Evolutionary conservation across 2,797 vertebrate genomes (phyloP).

Genomic region (Rhinichthys osculus): DNA sequence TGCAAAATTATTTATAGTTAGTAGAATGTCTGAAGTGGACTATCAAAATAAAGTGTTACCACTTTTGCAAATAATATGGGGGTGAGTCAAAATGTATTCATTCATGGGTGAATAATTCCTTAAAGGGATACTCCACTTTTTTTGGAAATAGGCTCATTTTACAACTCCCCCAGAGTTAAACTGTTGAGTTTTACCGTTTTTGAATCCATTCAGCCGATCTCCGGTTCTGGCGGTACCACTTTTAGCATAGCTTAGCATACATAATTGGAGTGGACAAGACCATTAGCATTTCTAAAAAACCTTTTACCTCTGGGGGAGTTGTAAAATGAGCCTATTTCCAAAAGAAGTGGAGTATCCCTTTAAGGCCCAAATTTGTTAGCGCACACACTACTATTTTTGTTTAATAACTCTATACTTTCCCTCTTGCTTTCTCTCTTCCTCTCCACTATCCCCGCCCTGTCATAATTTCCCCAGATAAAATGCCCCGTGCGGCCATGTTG

Average conservation of each 20-base stretch:
- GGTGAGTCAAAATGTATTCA: background rate
- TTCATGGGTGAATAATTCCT: background rate
- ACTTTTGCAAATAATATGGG: background rate
- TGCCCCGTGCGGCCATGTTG: slow-evolving; percentile 27
- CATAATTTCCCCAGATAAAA: slow-evolving; percentile 47
- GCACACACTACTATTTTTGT: background rate
- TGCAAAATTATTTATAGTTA: background rate
- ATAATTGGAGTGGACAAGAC: no score
- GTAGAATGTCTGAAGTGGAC: background rate
- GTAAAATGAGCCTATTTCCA: no score
- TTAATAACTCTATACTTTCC: background rate
- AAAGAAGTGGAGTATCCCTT: no score
- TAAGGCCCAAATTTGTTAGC: background rate
- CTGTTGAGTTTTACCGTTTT: no score
- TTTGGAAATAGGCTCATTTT: no score
- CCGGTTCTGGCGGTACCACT: no score
- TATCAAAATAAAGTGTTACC: background rate
- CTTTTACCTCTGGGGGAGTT: no score
- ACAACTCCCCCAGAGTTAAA: no score
- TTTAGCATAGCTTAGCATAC: no score
- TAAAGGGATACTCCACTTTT: no score
- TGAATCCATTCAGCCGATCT: no score
- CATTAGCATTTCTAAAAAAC: no score
- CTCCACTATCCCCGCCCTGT: background rate
- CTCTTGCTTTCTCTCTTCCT: slow-evolving; percentile 22